These are phyloP conservation scores for Phortica magna DNA, from an alignment of 2,888 invertebrate species.

Conservation along the genomic window DNA sequence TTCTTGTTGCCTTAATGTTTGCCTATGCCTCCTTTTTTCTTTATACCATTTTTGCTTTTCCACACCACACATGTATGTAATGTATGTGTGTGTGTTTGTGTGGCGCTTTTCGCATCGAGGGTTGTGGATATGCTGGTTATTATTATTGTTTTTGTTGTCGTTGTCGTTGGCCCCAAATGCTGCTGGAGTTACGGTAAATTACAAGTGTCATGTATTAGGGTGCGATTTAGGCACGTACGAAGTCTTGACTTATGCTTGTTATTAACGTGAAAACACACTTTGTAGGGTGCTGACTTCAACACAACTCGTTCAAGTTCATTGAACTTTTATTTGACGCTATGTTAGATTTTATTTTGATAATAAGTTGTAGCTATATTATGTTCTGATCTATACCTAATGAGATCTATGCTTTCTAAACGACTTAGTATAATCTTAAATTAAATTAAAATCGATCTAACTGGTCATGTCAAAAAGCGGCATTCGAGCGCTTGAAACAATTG, in stretches of 20 bases:
- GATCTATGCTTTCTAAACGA: too few species aligned
- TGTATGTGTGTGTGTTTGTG: background rate
- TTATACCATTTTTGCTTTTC: background rate
- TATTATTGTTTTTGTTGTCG: background rate
- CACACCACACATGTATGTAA: background rate
- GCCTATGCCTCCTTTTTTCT: background rate
- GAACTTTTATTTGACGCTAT: conserved; percentile 10
- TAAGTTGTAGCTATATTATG: too few species aligned
- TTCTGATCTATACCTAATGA: too few species aligned
- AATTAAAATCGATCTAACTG: conserved; percentile 94
- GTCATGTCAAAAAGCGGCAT: conserved; percentile 95
- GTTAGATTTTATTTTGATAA: too few species aligned
- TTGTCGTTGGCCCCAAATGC: background rate
- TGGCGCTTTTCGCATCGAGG: too few species aligned
- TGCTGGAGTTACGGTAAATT: too few species aligned
- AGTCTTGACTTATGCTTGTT: too few species aligned
- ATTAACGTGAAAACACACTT: too few species aligned
- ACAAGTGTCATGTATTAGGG: too few species aligned
- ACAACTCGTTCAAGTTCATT: background rate
- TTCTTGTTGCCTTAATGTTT: conserved; percentile 32
- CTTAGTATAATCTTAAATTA: too few species aligned
- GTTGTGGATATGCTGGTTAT: background rate
- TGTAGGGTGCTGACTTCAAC: too few species aligned
- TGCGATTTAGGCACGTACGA: too few species aligned
- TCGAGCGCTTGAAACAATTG: conserved; percentile 89